Percentiles rank a stretch among this genome's conserved stretches.
These are phyloP conservation scores for Gavia stellata DNA, from an alignment of 2,113 vertebrate genomes.

Conservation along the genomic window DNA sequence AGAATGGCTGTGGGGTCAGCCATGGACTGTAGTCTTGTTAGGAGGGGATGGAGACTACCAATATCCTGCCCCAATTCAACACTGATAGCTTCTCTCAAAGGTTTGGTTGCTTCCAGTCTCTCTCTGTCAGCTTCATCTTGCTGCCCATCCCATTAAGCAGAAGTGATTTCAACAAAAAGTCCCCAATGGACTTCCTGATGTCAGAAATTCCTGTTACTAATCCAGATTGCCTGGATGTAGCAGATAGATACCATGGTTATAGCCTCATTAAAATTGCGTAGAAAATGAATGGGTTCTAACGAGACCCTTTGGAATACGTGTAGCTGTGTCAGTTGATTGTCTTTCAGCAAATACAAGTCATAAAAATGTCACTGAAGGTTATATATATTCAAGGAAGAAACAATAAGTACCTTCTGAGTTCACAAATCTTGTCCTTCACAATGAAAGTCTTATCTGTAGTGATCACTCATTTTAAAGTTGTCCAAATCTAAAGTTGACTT, in stretches of 20 bases:
- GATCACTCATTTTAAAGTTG: neutral
- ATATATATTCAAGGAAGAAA: neutral
- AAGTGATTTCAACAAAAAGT: neutral
- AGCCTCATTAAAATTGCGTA: neutral
- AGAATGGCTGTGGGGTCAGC: neutral
- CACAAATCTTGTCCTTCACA: neutral
- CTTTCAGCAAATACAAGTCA: slow-evolving; percentile 3
- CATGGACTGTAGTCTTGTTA: neutral
- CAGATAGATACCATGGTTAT: neutral
- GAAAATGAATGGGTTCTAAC: neutral
- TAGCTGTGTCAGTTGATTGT: neutral
- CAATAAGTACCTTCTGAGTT: neutral
- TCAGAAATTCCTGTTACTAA: neutral
- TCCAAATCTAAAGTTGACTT: neutral
- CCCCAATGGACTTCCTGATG: neutral
- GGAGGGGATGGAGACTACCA: neutral
- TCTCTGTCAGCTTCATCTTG: neutral
- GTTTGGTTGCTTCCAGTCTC: neutral
- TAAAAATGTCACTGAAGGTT: neutral
- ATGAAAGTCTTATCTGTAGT: neutral
- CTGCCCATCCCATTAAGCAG: neutral
- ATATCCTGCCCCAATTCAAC: neutral
- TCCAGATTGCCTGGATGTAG: neutral
- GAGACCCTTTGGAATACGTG: neutral
- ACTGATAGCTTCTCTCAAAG: neutral